These are phyloP conservation scores for Sesia apiformis DNA, from an alignment of 2,888 invertebrate species.

Conservation along the genomic window DNA sequence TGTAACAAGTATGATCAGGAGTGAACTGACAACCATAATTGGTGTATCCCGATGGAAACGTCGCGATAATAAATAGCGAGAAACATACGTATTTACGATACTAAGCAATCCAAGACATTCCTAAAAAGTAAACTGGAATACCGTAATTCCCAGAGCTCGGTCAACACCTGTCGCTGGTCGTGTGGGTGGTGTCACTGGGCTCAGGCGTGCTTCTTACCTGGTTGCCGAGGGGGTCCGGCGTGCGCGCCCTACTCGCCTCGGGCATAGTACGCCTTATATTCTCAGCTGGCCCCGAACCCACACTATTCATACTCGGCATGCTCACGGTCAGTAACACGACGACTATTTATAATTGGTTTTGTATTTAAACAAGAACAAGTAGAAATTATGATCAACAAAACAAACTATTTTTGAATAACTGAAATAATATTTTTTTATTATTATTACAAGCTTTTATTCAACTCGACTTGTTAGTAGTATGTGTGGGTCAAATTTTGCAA, in stretches of 20 bases:
- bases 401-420: neutral
- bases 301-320: constrained; percentile 88
- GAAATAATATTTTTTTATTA: neutral
- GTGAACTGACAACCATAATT: too few species aligned
- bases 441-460: neutral
- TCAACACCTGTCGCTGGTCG: constrained; percentile 87
- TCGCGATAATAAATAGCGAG: too few species aligned
- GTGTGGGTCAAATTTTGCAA: too few species aligned
- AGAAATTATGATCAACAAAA: neutral
- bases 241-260: constrained; percentile 84
- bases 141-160: constrained; percentile 77
- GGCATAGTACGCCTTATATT: constrained; percentile 92
- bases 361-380: neutral
- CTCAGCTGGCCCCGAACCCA: constrained; percentile 93
- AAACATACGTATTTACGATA: too few species aligned
- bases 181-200: constrained; percentile 86
- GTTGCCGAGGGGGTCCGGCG: constrained; percentile 84
- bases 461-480: too few species aligned
- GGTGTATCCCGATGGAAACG: too few species aligned
- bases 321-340: constrained; percentile 80
- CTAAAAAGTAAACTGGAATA: neutral
- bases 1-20: too few species aligned
- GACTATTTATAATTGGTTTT: too few species aligned
- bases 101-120: too few species aligned
- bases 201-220: constrained; percentile 85